These are phyloP conservation scores for Cryptomyrus ogoouensis DNA, from an alignment of 2,113 vertebrate species.

Conservation along the genomic window DNA sequence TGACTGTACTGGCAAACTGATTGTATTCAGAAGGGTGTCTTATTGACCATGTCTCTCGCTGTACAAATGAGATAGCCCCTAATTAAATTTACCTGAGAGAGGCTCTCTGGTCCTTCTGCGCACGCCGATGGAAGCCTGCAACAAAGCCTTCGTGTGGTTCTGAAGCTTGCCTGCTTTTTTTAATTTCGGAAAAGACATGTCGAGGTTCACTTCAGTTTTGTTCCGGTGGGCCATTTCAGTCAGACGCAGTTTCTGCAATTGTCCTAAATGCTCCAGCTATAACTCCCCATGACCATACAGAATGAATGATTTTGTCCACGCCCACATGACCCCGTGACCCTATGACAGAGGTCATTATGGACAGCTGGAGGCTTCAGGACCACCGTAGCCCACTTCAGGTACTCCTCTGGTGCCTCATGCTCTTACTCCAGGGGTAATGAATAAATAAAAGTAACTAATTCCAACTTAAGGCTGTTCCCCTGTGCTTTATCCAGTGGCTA, in stretches of 20 bases:
- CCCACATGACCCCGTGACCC: not conserved
- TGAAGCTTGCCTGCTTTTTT: not conserved
- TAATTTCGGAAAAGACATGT: not conserved
- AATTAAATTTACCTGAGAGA: conserved; percentile 8
- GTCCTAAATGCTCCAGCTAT: not conserved
- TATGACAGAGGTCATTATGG: not conserved
- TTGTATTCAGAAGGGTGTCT: not conserved
- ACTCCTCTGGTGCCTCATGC: not conserved
- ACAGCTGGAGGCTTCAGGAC: not conserved
- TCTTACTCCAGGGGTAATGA: not conserved
- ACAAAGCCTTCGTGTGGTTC: not conserved
- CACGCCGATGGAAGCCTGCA: not conserved
- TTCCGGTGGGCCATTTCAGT: not conserved
- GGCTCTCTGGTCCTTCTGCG: not conserved
- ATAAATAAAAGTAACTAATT: not conserved
- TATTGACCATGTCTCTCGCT: not conserved
- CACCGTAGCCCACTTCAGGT: not conserved
- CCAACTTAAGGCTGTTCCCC: not conserved
- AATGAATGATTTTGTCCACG: not conserved
- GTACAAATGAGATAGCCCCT: not conserved
- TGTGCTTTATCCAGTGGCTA: not conserved
- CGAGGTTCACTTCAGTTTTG: not conserved
- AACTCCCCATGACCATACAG: not conserved
- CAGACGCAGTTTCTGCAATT: not conserved
- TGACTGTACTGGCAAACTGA: not conserved